Base-by-base conservation (phyloP, 2,888 invertebrate genomes). In the Drosophila mettleri region DNA sequence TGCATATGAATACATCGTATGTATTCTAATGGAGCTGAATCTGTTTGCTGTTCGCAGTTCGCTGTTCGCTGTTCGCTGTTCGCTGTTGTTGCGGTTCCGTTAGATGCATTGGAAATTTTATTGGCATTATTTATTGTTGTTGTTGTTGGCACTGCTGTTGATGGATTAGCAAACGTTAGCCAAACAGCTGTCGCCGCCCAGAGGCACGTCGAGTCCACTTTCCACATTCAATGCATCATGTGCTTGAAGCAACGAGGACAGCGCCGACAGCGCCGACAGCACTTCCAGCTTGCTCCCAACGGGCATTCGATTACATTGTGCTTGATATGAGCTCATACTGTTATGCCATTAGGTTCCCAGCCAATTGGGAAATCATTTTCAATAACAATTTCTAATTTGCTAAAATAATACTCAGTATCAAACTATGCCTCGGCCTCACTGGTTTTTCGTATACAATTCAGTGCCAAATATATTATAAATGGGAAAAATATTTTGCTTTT, bases 131-230 rank as follows among this genome's bases (percentile, higher is more conserved):
- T 58, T 20, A 3, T 20, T 20, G 7, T 9, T 6, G 0, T 27
- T 10, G 41, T 34, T 68, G 68, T 73, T 62, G 59, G 55, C 78
- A 68, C 54, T 88, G 74, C 58, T 66, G 70, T 65, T 83, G 82
- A 86, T 88, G 82, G 88, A 87, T 82, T 82, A 81, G 72, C 61
- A 38, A 46, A 38, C 61, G 63, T 60, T 74, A 67, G 64, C 64
- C 74, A 48, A 62, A 69, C 77, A 67, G 51, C 67, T 49, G 33
- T 24, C 46, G 34, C 7, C 9, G 18, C 9, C 41, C 33, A 41
- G 31, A 34, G 10, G 12, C n/a, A 3, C 46, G 7, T 24, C 16
- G 34, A 16, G 49, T 4, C 33, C 46, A 27, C 27, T 12, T 27
- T 10, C 27, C 27, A 6, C 24, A 20, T 53, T 49, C 62, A 33